Evolutionary conservation across 2,888 invertebrate genomes (phyloP).

Genomic region (Phytoseiulus persimilis): DNA sequence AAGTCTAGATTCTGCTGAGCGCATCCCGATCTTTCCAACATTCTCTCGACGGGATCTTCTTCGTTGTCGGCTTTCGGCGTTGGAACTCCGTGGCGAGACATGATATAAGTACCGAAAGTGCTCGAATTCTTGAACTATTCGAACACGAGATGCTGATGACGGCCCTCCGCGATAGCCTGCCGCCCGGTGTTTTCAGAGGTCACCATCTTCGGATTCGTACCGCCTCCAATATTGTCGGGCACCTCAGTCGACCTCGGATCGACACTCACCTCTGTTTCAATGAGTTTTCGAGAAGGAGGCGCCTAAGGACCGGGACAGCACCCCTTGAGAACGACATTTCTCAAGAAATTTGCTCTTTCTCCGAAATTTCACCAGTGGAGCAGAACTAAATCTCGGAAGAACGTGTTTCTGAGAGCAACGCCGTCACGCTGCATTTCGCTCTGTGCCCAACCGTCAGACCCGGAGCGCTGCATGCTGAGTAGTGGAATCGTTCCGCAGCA

Average conservation of each 20-base stretch:
- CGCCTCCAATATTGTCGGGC: neutral
- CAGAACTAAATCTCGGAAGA: neutral
- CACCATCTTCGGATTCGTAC: neutral
- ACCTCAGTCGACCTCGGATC: neutral
- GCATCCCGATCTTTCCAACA: slow-evolving; percentile 84
- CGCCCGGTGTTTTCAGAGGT: neutral
- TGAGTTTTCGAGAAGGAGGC: neutral
- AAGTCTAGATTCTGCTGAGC: slow-evolving; percentile 68
- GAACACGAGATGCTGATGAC: neutral
- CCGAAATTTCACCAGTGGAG: neutral
- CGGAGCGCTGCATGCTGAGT: too few species aligned
- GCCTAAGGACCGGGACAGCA: neutral
- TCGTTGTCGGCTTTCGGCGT: slow-evolving; percentile 53
- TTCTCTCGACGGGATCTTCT: slow-evolving; percentile 75
- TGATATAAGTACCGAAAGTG: neutral
- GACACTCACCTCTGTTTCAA: neutral
- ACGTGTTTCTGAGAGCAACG: neutral
- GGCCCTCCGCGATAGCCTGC: neutral
- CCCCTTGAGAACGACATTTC: neutral
- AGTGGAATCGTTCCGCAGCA: too few species aligned
- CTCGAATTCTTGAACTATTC: neutral
- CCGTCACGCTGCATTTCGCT: too few species aligned
- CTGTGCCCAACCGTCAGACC: neutral
- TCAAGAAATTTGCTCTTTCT: neutral
- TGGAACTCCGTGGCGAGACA: neutral